These are phyloP conservation scores for Sycophila sp. DNA, from an alignment of 1,140 invertebrate species.

Conservation along the genomic window DNA sequence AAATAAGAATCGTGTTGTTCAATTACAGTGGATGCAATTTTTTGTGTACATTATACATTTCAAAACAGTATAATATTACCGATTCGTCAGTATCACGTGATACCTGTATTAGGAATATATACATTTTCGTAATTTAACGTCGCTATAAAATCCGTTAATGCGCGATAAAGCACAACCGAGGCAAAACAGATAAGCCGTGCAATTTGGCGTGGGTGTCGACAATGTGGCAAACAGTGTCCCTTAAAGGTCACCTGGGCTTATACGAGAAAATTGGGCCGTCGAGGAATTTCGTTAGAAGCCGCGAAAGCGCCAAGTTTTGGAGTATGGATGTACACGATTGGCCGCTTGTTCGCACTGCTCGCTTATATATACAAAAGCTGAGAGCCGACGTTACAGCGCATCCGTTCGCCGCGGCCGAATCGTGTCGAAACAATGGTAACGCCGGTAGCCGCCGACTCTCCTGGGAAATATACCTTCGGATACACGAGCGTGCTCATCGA, in stretches of 20 bases:
- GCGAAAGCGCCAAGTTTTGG: not conserved
- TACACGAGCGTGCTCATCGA: not conserved
- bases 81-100: no score
- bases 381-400: not conserved
- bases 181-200: slow-evolving; percentile 12
- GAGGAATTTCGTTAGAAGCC: slow-evolving; percentile 26
- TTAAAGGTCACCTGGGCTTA: slow-evolving; percentile 49
- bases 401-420: slow-evolving; percentile 5
- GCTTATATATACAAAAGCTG: not conserved
- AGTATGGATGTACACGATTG: slow-evolving; percentile 18
- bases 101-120: no score
- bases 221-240: slow-evolving; percentile 48
- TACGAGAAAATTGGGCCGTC: slow-evolving; percentile 19
- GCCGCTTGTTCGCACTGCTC: slow-evolving; percentile 15
- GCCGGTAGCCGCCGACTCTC: not conserved
- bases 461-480: slow-evolving; percentile 31
- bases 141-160: no score
- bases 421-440: slow-evolving; percentile 9
- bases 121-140: no score
- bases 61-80: no score
- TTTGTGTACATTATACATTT: no score
- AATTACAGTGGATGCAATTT: no score
- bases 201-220: slow-evolving; percentile 33
- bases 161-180: not conserved
- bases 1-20: no score